These are phyloP conservation scores for Xylocopa sonorina DNA, from an alignment of 1,140 invertebrate genomes.

Conservation along the genomic window DNA sequence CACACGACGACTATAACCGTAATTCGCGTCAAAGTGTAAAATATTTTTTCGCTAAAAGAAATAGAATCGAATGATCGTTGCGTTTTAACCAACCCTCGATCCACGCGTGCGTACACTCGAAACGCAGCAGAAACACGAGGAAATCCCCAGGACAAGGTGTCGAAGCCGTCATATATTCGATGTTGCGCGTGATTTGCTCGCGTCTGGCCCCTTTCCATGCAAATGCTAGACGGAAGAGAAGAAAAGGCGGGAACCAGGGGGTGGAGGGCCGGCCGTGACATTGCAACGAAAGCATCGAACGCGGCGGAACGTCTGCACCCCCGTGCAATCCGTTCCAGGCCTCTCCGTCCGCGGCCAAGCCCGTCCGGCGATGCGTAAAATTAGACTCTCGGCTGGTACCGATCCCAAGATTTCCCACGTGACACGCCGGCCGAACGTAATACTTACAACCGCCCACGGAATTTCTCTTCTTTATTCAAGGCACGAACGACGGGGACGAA, in stretches of 20 bases:
- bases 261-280: conserved; percentile 13
- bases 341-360: conserved; percentile 24
- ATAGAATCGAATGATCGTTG: no score
- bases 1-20: no score
- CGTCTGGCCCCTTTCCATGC: neutral
- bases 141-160: neutral
- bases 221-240: neutral
- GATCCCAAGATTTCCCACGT: conserved; percentile 65
- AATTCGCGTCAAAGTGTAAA: no score
- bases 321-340: conserved; percentile 29
- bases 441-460: conserved; percentile 16
- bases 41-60: no score
- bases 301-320: neutral
- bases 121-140: no score
- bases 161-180: neutral
- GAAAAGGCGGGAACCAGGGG: neutral
- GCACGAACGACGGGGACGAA: conserved; percentile 22
- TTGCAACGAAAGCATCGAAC: conserved; percentile 36
- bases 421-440: conserved; percentile 35
- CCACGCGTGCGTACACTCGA: no score
- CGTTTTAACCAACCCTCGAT: no score
- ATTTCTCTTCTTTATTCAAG: conserved; percentile 42
- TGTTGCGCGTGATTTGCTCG: no score
- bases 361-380: conserved; percentile 62
- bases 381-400: conserved; percentile 47